Evolutionary conservation across 23 tunicate genomes (phyloP).

Genomic region (Oikopleura vanhoeffeni): DNA sequence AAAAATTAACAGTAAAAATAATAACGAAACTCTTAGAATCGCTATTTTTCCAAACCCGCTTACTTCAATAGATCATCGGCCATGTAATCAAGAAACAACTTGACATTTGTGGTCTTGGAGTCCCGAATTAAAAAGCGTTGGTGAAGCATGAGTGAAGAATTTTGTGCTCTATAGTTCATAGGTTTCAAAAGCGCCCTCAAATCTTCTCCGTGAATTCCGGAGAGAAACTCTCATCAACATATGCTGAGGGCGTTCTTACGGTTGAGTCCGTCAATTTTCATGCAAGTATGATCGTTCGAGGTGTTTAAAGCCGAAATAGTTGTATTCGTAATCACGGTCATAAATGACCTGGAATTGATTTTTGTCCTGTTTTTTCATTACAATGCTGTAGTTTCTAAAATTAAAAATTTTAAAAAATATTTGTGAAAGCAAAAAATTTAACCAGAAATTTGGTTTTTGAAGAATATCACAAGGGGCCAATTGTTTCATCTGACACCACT

Average conservation of each 20-base stretch:
- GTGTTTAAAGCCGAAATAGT: constrained; percentile 91
- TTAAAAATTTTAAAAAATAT: too few relatives aligned
- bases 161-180: constrained; percentile 56
- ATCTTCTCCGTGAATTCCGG: constrained; percentile 77
- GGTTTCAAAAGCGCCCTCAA: constrained; percentile 68
- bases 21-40: too few relatives aligned
- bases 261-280: constrained; percentile 84
- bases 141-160: constrained; percentile 97
- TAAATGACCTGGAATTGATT: constrained; percentile 67
- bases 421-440: too few relatives aligned
- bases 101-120: constrained; percentile 75
- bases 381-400: too few relatives aligned
- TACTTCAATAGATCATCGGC: constrained; percentile 71
- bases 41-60: too few relatives aligned
- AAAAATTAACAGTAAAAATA: too few relatives aligned
- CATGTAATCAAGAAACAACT: constrained; percentile 41
- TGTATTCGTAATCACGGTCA: constrained; percentile 87
- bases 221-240: constrained; percentile 94
- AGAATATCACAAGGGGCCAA: too few relatives aligned
- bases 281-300: constrained; percentile 73
- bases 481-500: too few relatives aligned
- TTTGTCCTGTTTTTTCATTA: constrained; percentile 44
- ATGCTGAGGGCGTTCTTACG: constrained; percentile 89
- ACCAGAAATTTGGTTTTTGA: too few relatives aligned
- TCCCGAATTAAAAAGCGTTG: constrained; percentile 91